A percentile compares a stretch with the other conserved stretches of the same genome.
Evolutionary conservation across 2,113 vertebrate species (phyloP).

Genomic region (Perognathus longimembris): DNA sequence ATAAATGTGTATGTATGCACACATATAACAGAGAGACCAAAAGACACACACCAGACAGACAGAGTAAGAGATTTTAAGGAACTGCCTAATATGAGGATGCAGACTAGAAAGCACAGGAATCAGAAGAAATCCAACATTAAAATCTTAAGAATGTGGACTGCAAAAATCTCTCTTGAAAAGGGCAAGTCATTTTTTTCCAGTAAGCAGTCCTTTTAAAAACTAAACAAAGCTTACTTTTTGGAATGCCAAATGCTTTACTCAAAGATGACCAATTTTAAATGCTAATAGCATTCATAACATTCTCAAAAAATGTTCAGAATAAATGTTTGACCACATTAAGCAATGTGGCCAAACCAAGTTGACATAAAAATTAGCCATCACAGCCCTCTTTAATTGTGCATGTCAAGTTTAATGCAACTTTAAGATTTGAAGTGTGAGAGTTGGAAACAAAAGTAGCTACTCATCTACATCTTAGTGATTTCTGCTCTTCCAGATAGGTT

Average conservation of each 20-base stretch:
- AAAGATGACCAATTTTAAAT: not conserved
- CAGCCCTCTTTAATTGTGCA: not conserved
- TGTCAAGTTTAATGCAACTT: not conserved
- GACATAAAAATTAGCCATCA: not conserved
- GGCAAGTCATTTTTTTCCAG: not conserved
- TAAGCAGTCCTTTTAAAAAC: not conserved
- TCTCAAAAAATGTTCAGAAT: not conserved
- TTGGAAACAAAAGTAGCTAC: not conserved
- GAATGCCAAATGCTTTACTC: not conserved
- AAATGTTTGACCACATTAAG: not conserved
- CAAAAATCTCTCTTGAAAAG: not conserved
- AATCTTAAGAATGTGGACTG: not conserved
- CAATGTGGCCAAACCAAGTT: not conserved
- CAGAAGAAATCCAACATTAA: not conserved
- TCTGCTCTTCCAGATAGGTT: not conserved
- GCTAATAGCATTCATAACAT: not conserved
- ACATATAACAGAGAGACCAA: not conserved
- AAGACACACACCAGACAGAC: not conserved
- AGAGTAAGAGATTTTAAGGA: conserved; percentile 10
- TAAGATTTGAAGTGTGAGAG: not conserved
- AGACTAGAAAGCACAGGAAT: not conserved
- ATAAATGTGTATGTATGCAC: not conserved
- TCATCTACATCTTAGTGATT: not conserved
- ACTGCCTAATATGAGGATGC: not conserved
- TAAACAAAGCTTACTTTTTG: not conserved